Evolutionary conservation across 2,113 vertebrate species (phyloP).

Genomic region (Prolemur simus): DNA sequence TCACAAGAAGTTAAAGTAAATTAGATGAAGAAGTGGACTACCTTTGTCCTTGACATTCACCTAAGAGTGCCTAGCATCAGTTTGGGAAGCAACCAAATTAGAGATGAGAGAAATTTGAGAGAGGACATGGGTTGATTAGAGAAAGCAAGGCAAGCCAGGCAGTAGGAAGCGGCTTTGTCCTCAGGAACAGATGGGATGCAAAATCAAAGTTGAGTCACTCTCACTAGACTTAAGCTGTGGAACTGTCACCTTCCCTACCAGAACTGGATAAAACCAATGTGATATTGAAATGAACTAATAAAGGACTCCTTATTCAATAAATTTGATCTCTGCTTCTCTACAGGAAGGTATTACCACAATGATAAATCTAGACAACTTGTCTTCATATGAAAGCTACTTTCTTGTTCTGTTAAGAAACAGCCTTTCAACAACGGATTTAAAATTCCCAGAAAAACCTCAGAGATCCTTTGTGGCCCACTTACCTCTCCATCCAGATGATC

Average conservation of each 20-base stretch:
- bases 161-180: not conserved
- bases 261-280: not conserved
- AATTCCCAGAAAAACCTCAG: not conserved
- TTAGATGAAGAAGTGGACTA: not conserved
- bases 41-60: not conserved
- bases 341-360: not conserved
- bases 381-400: not conserved
- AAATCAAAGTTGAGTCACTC: not conserved
- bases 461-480: not conserved
- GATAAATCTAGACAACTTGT: not conserved
- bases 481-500: slow-evolving; percentile 95
- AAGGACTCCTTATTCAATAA: not conserved
- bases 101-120: not conserved
- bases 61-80: not conserved
- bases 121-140: not conserved
- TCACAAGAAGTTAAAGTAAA: slow-evolving; percentile 1
- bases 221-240: not conserved
- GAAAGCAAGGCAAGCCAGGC: not conserved
- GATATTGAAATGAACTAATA: not conserved
- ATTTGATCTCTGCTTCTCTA: not conserved
- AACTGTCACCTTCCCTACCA: not conserved
- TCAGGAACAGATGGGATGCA: not conserved
- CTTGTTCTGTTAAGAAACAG: slow-evolving; percentile 8
- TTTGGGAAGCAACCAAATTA: not conserved
- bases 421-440: not conserved